Conservation (phyloP, 1,140 invertebrate genomes). For the Penaeus vannamei region DNA sequence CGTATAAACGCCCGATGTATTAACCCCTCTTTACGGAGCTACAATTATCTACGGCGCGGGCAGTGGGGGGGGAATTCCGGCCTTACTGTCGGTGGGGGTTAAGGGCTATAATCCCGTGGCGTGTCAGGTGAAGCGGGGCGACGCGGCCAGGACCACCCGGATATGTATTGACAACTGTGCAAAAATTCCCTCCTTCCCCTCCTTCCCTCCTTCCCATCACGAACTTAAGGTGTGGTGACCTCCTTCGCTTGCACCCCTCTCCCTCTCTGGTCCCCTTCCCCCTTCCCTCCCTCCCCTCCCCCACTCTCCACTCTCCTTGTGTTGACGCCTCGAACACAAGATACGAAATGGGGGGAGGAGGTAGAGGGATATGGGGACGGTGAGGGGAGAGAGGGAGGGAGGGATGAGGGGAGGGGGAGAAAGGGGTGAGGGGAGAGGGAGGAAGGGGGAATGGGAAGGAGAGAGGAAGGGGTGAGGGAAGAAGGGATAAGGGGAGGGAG, state of each 20-base stretch:
- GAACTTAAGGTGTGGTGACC: constrained; percentile 27
- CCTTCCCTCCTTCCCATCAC: neutral
- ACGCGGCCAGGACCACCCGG: constrained; percentile 38
- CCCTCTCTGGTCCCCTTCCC: neutral
- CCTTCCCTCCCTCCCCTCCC: neutral
- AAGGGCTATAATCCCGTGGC: neutral
- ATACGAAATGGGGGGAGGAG: neutral
- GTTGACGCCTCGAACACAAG: neutral
- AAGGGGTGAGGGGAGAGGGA: neutral
- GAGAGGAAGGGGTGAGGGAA: neutral
- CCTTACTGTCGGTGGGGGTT: neutral
- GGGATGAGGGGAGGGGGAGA: neutral
- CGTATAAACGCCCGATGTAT: constrained; percentile 29
- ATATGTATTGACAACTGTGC: constrained; percentile 48
- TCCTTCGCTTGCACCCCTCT: neutral
- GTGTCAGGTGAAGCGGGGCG: neutral
- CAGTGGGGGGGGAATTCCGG: neutral
- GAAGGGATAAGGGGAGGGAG: neutral
- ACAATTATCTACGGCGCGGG: constrained; percentile 7
- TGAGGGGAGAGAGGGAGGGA: neutral
- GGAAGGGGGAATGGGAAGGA: neutral
- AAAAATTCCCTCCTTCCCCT: constrained; percentile 39
- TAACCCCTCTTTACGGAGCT: constrained; percentile 27
- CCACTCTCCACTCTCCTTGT: neutral
- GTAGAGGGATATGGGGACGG: constrained; percentile 2